Conservation (phyloP, 2,113 vertebrate genomes). For the Oplegnathus fasciatus region DNA sequence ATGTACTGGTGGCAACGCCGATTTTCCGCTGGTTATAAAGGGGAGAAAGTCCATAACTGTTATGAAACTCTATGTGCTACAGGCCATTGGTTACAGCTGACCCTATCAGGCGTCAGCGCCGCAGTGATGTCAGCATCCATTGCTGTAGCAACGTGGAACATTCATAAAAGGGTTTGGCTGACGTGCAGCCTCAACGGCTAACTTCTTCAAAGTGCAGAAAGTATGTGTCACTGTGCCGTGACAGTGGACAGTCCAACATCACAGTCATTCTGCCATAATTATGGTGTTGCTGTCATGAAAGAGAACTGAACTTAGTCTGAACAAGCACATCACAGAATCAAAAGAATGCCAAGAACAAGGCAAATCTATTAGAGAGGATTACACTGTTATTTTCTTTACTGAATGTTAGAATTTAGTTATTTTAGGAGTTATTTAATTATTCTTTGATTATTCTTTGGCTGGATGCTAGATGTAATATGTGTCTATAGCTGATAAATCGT, state of each 20-base stretch:
- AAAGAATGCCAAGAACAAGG: too few relatives aligned
- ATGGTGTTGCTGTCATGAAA: slow-evolving; percentile 15
- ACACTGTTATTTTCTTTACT: too few relatives aligned
- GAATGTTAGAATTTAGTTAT: neutral
- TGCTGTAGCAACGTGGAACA: slow-evolving; percentile 48
- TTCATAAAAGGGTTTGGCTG: slow-evolving; percentile 47
- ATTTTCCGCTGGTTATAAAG: slow-evolving; percentile 51
- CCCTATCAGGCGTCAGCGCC: slow-evolving; percentile 41
- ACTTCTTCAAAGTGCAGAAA: slow-evolving; percentile 52
- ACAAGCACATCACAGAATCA: neutral
- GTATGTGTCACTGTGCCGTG: slow-evolving; percentile 47
- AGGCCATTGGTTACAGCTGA: slow-evolving; percentile 42
- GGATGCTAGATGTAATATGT: neutral
- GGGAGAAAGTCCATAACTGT: slow-evolving; percentile 29
- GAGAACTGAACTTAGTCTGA: slow-evolving; percentile 9
- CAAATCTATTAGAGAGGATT: too few relatives aligned
- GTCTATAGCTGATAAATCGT: neutral
- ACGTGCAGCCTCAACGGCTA: neutral
- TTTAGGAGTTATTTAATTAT: neutral
- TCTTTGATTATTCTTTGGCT: neutral
- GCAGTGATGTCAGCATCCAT: slow-evolving; percentile 50
- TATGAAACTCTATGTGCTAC: slow-evolving; percentile 29
- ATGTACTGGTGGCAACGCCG: slow-evolving; percentile 33
- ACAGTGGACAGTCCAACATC: slow-evolving; percentile 15
- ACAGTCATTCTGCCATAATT: neutral